Evolutionary conservation across 2,888 invertebrate genomes (phyloP).

Genomic region (Saturnia japonica): DNA sequence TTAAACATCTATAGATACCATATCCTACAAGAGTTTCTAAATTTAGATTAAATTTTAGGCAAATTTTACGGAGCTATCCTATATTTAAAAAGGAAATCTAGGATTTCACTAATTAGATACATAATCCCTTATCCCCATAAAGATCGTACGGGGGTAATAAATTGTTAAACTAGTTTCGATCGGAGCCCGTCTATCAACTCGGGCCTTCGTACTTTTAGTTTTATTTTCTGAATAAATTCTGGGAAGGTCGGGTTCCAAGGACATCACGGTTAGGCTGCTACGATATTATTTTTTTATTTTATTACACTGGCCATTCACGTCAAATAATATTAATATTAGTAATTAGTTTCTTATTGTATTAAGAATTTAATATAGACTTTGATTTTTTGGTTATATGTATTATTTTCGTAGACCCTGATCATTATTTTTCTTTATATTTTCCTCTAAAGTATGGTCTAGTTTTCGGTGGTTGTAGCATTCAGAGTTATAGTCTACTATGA

Average conservation of each 20-base stretch:
- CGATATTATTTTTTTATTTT: slow-evolving; percentile 41
- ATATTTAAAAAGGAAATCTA: slow-evolving; percentile 42
- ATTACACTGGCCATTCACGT: not conserved
- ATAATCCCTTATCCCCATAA: slow-evolving; percentile 42
- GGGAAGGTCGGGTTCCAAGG: slow-evolving; percentile 72
- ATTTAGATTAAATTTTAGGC: slow-evolving; percentile 47
- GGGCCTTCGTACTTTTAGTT: slow-evolving; percentile 53
- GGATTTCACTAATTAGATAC: slow-evolving; percentile 46
- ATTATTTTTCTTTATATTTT: not conserved
- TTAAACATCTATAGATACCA: slow-evolving; percentile 40
- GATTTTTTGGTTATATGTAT: not conserved
- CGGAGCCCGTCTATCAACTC: slow-evolving; percentile 50
- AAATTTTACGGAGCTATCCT: slow-evolving; percentile 29
- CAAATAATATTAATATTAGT: not conserved
- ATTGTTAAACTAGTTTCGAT: slow-evolving; percentile 58
- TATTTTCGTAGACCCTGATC: not conserved
- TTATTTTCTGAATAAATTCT: slow-evolving; percentile 63
- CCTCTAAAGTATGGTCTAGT: not conserved
- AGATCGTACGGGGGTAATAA: slow-evolving; percentile 59
- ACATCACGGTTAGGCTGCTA: slow-evolving; percentile 49
- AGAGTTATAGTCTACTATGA: too few relatives aligned
- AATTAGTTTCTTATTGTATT: not conserved
- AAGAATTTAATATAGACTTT: not conserved
- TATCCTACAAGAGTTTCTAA: slow-evolving; percentile 38
- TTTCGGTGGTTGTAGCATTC: not conserved